These are phyloP conservation scores for Scomber scombrus DNA, from an alignment of 2,113 vertebrate genomes.

Conservation along the genomic window DNA sequence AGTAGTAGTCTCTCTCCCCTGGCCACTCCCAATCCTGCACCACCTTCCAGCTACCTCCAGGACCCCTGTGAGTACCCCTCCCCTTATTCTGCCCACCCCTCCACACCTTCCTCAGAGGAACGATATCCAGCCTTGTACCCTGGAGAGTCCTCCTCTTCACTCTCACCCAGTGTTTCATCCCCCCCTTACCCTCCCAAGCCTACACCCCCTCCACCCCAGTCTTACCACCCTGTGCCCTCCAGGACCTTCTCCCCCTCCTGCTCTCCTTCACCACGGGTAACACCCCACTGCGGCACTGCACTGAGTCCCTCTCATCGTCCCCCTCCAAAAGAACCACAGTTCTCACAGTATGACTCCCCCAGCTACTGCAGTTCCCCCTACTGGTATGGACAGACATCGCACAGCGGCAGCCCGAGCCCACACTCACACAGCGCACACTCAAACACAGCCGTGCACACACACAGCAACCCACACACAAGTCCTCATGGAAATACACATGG, in stretches of 20 bases:
- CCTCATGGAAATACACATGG: conserved; percentile 70
- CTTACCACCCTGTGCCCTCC: conserved; percentile 83
- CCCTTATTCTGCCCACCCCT: conserved; percentile 96
- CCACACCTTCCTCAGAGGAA: conserved; percentile 95
- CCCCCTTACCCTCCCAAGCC: conserved; percentile 88
- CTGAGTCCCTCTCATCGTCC: conserved; percentile 87
- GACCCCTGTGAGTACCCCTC: conserved; percentile 96
- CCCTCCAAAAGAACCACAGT: conserved; percentile 88
- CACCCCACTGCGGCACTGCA: conserved; percentile 91
- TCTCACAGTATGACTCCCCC: conserved; percentile 96
- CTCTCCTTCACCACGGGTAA: conserved; percentile 91
- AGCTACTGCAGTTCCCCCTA: conserved; percentile 96
- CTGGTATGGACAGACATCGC: conserved; percentile 92
- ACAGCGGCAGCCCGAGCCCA: conserved; percentile 80
- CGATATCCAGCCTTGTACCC: conserved; percentile 94
- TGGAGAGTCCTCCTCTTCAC: conserved; percentile 88
- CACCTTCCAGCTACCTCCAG: conserved; percentile 90
- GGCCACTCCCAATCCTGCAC: conserved; percentile 90
- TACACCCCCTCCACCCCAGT: conserved; percentile 86
- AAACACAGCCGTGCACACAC: conserved; percentile 64
- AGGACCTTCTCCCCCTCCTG: conserved; percentile 96
- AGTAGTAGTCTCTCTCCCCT: conserved; percentile 96
- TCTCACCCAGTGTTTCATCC: conserved; percentile 91
- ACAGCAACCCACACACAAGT: conserved; percentile 74
- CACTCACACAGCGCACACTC: conserved; percentile 69